Percentiles rank a stretch among this genome's conserved stretches.
Evolutionary conservation across 2,888 invertebrate species (phyloP).

Genomic region (Aphodius sticticus): DNA sequence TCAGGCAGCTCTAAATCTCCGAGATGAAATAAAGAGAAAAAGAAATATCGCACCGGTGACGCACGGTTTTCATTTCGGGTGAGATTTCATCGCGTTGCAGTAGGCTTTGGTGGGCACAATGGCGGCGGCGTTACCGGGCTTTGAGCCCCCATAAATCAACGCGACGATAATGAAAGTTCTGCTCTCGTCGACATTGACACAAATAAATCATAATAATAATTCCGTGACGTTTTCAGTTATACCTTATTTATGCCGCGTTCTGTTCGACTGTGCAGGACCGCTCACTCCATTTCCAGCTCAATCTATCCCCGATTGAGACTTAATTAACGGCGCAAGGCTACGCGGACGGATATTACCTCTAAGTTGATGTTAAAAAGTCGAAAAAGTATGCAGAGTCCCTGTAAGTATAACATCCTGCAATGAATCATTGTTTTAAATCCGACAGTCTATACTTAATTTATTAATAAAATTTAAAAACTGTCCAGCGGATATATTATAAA

Average conservation of each 20-base stretch:
- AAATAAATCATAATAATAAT: slow-evolving; percentile 41
- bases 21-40: neutral
- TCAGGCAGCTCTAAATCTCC: neutral
- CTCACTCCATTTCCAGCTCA: neutral
- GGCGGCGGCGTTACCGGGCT: slow-evolving; percentile 21
- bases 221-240: slow-evolving; percentile 13
- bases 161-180: slow-evolving; percentile 43
- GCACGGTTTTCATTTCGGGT: slow-evolving; percentile 4
- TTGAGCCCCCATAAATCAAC: slow-evolving; percentile 41
- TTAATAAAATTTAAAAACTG: neutral
- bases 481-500: neutral
- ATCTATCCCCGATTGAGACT: neutral
- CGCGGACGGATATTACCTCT: neutral
- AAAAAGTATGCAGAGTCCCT: neutral
- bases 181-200: slow-evolving; percentile 41
- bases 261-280: neutral
- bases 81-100: neutral
- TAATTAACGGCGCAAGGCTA: neutral
- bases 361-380: neutral
- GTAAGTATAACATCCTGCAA: neutral
- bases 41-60: neutral
- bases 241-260: neutral
- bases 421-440: neutral
- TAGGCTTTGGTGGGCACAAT: neutral
- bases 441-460: neutral